Conservation (phyloP, 2,888 invertebrate genomes). For the Sphaerolaimus hirsutus region DNA sequence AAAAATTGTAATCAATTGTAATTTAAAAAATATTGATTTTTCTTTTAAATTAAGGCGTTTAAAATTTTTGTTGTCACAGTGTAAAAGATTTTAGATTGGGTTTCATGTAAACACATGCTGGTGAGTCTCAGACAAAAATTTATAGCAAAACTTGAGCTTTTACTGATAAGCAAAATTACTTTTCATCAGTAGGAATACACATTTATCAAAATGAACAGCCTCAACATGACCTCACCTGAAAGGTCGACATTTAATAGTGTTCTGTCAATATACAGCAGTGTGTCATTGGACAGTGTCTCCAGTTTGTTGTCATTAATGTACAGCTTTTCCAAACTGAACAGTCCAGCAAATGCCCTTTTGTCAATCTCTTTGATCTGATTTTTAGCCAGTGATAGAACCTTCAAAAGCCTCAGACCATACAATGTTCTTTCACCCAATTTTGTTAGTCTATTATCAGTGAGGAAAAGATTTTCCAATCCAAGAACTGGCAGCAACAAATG, state of each 20-base stretch:
- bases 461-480: conserved; percentile 11
- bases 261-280: conserved; percentile 12
- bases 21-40: too few species aligned
- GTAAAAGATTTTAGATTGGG: too few species aligned
- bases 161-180: too few species aligned
- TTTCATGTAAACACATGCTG: too few species aligned
- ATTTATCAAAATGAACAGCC: too few species aligned
- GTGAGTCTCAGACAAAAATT: too few species aligned
- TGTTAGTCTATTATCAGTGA: conserved; percentile 4
- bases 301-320: conserved; percentile 17
- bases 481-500: background rate
- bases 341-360: background rate
- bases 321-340: conserved; percentile 8
- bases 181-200: too few species aligned
- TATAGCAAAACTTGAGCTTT: too few species aligned
- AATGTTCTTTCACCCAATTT: conserved; percentile 13
- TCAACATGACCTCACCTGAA: conserved; percentile 9
- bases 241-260: conserved; percentile 17
- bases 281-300: conserved; percentile 14
- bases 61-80: too few species aligned
- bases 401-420: conserved; percentile 10
- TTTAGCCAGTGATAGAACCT: conserved; percentile 12
- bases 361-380: conserved; percentile 7
- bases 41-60: too few species aligned
- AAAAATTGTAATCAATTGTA: too few species aligned